A percentile compares a stretch with the other conserved stretches of the same genome.
phyloP scores from a whole-genome alignment of 2,113 vertebrate species.

The Cynopterus brachyotis region DNA sequence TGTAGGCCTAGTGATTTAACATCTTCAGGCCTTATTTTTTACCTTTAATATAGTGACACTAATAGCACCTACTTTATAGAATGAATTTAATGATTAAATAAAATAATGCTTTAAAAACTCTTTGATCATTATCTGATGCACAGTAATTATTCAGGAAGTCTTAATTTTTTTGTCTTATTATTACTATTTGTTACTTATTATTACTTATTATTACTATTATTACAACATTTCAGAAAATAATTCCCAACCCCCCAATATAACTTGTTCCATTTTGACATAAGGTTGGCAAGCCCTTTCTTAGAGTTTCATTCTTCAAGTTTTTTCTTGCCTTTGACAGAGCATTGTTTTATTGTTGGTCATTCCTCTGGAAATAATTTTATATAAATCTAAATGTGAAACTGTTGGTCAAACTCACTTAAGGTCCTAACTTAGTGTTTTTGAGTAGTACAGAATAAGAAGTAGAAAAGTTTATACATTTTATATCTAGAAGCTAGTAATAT shows the following conservation, averaged over 20 bases:
- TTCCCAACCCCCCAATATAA: not conserved
- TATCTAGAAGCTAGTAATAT: not conserved
- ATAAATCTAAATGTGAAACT: not conserved
- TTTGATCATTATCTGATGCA: not conserved
- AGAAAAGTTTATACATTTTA: not conserved
- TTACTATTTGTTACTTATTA: too few relatives aligned
- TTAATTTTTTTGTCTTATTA: not conserved
- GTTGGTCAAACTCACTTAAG: not conserved
- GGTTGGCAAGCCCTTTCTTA: not conserved
- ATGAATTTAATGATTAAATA: not conserved
- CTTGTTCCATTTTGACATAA: not conserved
- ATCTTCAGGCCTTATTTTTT: not conserved
- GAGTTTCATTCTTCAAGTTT: not conserved
- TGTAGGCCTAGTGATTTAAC: not conserved
- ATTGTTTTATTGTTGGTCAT: not conserved
- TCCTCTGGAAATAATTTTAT: not conserved
- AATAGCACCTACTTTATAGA: too few relatives aligned
- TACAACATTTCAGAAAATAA: constrained; percentile 6
- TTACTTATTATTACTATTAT: not conserved
- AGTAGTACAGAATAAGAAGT: not conserved
- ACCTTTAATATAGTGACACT: not conserved
- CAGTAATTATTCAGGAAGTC: not conserved
- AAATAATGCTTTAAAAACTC: not conserved
- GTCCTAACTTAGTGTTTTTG: not conserved
- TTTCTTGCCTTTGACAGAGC: not conserved